Evolutionary conservation across 2,113 vertebrate species (phyloP).

Genomic region (Nibea albiflora): DNA sequence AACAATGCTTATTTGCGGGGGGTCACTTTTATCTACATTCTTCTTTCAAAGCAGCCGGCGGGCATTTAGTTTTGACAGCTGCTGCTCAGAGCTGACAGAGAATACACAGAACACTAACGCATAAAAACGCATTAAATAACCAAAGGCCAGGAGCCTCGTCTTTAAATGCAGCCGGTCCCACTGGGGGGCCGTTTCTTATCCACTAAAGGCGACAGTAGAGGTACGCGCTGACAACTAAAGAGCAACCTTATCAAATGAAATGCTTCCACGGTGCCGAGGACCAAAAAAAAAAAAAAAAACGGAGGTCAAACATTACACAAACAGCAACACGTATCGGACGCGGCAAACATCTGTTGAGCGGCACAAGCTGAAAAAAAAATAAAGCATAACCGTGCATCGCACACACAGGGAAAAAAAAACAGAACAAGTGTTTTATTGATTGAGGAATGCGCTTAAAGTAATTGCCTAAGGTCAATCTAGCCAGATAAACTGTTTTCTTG

Average conservation of each 20-base stretch:
- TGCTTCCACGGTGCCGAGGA: background rate
- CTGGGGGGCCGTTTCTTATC: constrained; percentile 8
- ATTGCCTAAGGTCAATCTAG: constrained; percentile 76
- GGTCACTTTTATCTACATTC: constrained; percentile 53
- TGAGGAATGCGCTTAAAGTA: constrained; percentile 75
- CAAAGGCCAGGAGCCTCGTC: background rate
- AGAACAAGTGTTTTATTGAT: constrained; percentile 71
- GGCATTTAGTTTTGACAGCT: constrained; percentile 53
- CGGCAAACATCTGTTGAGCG: background rate
- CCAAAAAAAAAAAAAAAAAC: background rate
- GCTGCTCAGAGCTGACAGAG: constrained; percentile 31
- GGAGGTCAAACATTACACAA: background rate
- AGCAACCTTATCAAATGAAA: background rate
- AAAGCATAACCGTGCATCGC: background rate
- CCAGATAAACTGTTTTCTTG: constrained; percentile 79
- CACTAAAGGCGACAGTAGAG: background rate
- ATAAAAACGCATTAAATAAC: constrained; percentile 31
- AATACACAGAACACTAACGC: constrained; percentile 25
- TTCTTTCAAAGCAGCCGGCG: constrained; percentile 40
- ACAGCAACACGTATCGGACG: background rate
- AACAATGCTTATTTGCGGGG: constrained; percentile 51
- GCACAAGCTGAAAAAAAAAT: background rate
- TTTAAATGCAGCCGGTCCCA: background rate
- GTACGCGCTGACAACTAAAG: background rate
- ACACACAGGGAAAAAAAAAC: constrained; percentile 18